Evolutionary conservation across 2,113 vertebrate species (phyloP).

Genomic region (Mus pahari): DNA sequence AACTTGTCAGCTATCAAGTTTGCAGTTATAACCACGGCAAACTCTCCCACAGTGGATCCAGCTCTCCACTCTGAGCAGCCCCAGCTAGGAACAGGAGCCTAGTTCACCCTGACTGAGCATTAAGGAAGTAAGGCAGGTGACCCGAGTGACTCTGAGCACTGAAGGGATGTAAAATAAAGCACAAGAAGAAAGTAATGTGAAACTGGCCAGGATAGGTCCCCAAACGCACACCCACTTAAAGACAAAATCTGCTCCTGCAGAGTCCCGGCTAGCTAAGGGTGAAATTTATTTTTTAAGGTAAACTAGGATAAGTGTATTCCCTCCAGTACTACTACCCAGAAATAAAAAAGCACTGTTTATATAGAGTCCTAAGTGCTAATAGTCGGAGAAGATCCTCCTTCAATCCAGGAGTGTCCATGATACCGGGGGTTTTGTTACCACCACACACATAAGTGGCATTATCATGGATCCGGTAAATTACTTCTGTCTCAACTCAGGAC

Average conservation of each 20-base stretch:
- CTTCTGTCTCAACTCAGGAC: background rate
- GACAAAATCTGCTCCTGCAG: conserved; percentile 19
- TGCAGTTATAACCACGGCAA: conserved; percentile 46
- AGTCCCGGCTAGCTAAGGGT: background rate
- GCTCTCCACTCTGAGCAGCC: conserved; percentile 29
- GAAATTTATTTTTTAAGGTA: background rate
- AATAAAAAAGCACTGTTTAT: background rate
- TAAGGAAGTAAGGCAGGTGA: conserved; percentile 1
- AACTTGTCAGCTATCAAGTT: conserved; percentile 49
- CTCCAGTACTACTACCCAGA: background rate
- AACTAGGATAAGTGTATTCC: background rate
- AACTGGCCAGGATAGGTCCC: background rate
- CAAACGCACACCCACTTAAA: conserved; percentile 4
- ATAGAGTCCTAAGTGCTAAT: background rate
- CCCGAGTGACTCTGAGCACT: background rate
- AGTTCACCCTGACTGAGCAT: background rate
- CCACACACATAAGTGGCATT: background rate
- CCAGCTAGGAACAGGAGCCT: background rate
- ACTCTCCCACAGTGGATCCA: background rate
- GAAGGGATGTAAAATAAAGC: background rate
- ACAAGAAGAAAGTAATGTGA: background rate
- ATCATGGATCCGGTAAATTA: background rate
- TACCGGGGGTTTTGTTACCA: background rate
- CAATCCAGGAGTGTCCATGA: background rate
- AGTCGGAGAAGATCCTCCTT: background rate